Base-by-base conservation (phyloP, 2,113 vertebrate species). In the Pleuronectes platessa region DNA sequence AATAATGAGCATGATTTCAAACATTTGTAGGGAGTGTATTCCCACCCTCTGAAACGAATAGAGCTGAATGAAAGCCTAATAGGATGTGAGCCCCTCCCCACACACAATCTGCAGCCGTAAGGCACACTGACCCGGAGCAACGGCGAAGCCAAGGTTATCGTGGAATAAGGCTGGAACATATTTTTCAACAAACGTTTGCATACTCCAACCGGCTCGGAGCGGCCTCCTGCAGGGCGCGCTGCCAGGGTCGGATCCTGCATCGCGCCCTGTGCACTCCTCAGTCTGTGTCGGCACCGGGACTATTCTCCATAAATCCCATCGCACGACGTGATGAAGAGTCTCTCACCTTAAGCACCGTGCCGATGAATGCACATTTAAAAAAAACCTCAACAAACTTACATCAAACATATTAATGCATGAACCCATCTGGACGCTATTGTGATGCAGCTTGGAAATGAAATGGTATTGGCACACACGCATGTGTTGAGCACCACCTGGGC, bases 111-210 rank as follows among this genome's bases (percentile, higher is more conserved):
- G 40, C 21, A 64, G 55, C 23, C 1, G 27, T 21, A 73, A 63
- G 15, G 51, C 72, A 68, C 60, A 53, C 14, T 81, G 81, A 76
- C 56, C 84, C n/a, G 4, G n/a, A 58, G 60, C 49, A 2, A 74
- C 37, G 35, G 11, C 37, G 14, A 65, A 71, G 72, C 56, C 68
- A 47, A 66, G 59, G 65, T 27, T 31, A 21, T 21, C 18, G 5
- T 14, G 61, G 65, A 71, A 79, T 65, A 61, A 61, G 68, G 55
- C 71, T 70, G 35, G 65, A 49, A 71, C 31, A 75, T 61, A 66
- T 78, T 10, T 42, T 20, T 74, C 54, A 45, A 76, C 40, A 27
- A 7, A 23, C 2, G 75, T 74, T 71, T 76, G 40, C 24, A 61
- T 74, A 66, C 78, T 42, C 24, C 55, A 70, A 20, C 51, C 10